phyloP scores from a whole-genome alignment of 2,113 vertebrate species.

The Dromiciops gliroides region DNA sequence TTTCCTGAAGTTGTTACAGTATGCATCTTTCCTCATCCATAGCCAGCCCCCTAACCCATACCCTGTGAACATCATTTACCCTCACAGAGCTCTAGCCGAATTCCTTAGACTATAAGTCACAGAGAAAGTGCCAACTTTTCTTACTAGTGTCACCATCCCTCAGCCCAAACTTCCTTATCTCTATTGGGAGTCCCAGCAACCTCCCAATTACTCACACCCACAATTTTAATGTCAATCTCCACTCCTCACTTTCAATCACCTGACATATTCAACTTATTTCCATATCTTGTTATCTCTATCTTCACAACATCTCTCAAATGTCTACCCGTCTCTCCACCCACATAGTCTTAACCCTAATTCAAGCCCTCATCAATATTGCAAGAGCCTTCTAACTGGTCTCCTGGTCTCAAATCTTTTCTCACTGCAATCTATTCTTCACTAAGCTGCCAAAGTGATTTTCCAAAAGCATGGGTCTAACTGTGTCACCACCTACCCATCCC shows the following conservation, averaged over 20 bases:
- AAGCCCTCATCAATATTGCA: neutral
- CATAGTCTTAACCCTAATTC: neutral
- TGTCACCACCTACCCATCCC: neutral
- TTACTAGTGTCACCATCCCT: neutral
- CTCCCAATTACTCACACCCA: neutral
- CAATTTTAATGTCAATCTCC: neutral
- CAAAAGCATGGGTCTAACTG: neutral
- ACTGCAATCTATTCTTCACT: neutral
- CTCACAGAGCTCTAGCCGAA: neutral
- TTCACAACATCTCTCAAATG: neutral
- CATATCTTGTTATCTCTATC: neutral
- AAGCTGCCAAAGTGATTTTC: neutral
- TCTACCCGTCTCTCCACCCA: neutral
- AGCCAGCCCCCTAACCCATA: neutral
- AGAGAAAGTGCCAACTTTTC: neutral
- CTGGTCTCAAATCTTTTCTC: neutral
- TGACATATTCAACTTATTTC: neutral
- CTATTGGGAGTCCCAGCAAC: neutral
- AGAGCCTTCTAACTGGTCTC: neutral
- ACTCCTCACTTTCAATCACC: neutral
- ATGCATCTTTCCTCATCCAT: neutral
- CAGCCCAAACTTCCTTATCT: neutral
- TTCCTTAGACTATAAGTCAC: neutral
- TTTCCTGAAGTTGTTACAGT: neutral
- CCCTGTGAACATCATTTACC: neutral